Conservation (phyloP, 2,113 vertebrate species). For the Turdus rufiventris region DNA sequence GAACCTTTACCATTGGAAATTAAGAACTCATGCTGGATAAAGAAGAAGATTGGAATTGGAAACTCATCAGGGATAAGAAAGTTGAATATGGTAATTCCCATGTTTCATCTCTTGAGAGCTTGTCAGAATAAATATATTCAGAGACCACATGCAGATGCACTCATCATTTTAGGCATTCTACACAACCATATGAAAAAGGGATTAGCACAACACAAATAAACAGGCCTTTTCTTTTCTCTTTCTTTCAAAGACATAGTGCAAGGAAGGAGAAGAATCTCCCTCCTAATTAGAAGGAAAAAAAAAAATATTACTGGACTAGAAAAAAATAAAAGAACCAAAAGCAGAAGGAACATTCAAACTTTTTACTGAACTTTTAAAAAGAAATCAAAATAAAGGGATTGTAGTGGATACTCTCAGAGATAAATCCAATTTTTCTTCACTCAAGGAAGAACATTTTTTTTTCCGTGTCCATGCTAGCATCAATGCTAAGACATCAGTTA, state of each 20-base stretch:
- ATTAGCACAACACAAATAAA: constrained; percentile 42
- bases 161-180: constrained; percentile 35
- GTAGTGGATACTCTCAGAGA: neutral
- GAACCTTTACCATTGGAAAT: neutral
- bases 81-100: constrained; percentile 23
- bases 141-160: constrained; percentile 20
- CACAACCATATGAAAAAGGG: neutral
- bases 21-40: neutral
- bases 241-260: neutral
- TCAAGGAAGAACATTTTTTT: neutral
- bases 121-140: constrained; percentile 54
- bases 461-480: neutral
- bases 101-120: neutral
- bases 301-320: neutral
- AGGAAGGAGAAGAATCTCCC: neutral
- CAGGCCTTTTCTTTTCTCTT: neutral
- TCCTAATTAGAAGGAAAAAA: constrained; percentile 19
- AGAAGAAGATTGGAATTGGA: neutral
- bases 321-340: neutral
- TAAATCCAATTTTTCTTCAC: neutral
- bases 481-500: neutral
- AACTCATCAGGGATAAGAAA: constrained; percentile 7
- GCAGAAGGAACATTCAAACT: neutral
- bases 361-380: neutral
- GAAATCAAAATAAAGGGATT: neutral